These are phyloP conservation scores for Odontocerum albicorne DNA, from an alignment of 2,888 invertebrate species.

Conservation along the genomic window DNA sequence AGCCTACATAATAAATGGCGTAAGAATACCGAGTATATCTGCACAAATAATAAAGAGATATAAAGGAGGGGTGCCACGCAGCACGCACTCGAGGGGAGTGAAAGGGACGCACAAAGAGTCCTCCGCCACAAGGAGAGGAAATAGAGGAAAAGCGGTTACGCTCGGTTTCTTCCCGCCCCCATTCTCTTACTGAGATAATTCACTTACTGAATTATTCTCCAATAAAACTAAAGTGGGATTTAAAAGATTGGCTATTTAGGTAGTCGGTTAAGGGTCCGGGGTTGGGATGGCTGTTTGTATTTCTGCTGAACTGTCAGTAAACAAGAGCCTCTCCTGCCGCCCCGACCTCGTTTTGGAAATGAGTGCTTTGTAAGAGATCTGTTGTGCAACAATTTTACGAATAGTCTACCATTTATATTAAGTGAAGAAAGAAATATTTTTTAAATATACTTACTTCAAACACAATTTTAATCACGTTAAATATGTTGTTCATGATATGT, in stretches of 20 bases:
- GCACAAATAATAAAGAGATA: conserved; percentile 35
- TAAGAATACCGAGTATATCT: conserved; percentile 35
- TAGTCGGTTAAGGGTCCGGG: conserved; percentile 34
- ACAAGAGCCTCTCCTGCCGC: conserved; percentile 1
- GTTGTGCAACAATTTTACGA: no score
- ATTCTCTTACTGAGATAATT: conserved; percentile 48
- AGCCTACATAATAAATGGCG: conserved; percentile 36
- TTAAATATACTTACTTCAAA: no score
- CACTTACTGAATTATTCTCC: conserved; percentile 57
- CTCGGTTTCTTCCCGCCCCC: conserved; percentile 47
- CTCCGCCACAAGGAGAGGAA: conserved; percentile 60
- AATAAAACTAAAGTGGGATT: conserved; percentile 55
- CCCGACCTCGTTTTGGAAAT: neutral
- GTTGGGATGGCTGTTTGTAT: conserved; percentile 26
- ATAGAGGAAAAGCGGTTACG: conserved; percentile 57
- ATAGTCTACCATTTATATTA: no score
- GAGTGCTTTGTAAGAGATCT: no score
- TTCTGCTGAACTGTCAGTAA: conserved; percentile 28
- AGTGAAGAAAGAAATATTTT: no score
- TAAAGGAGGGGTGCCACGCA: conserved; percentile 18
- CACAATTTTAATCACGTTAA: no score
- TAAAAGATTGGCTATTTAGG: conserved; percentile 51
- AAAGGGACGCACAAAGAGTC: conserved; percentile 37
- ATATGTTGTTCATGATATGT: no score
- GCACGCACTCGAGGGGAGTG: conserved; percentile 40